Percentiles rank a stretch among this genome's conserved stretches.
Evolutionary conservation across 2,113 vertebrate species (phyloP).

Genomic region (Athene noctua): DNA sequence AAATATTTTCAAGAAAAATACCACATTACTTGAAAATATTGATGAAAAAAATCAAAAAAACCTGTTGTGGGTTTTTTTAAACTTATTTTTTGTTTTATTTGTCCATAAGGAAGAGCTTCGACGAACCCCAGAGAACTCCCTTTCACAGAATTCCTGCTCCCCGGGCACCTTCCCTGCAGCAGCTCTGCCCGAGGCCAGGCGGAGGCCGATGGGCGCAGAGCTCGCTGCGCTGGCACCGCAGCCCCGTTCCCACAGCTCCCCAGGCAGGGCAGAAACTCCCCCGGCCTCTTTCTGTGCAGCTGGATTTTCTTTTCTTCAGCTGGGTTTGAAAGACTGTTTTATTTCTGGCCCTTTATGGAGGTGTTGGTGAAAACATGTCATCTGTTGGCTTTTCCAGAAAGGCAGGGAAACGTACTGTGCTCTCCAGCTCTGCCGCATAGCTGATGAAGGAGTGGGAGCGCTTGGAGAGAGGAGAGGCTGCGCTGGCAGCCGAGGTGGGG

Average conservation of each 20-base stretch:
- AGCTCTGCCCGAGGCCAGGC: neutral
- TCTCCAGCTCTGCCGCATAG: neutral
- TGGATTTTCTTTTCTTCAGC: slow-evolving; percentile 17
- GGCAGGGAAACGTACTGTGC: slow-evolving; percentile 18
- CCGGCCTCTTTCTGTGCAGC: neutral
- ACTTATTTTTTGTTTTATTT: neutral
- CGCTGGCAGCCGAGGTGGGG: neutral
- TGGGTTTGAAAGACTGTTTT: slow-evolving; percentile 10
- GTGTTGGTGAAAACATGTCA: slow-evolving; percentile 48
- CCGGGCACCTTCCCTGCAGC: neutral
- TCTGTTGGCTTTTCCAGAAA: slow-evolving; percentile 45
- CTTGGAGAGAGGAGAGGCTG: neutral
- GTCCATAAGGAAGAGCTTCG: neutral
- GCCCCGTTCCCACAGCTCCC: rapidly evolving
- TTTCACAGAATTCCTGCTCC: neutral
- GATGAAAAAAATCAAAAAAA: neutral
- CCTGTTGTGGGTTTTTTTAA: neutral
- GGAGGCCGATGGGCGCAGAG: neutral
- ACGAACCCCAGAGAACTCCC: neutral
- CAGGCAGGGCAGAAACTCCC: neutral
- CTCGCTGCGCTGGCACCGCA: neutral
- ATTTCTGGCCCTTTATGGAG: slow-evolving; percentile 54
- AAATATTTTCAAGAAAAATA: neutral
- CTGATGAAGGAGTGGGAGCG: neutral
- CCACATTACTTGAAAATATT: neutral